A percentile compares a stretch with the other conserved stretches of the same genome.
Evolutionary conservation across 1,140 invertebrate genomes (phyloP).

Genomic region (Magallana gigas): DNA sequence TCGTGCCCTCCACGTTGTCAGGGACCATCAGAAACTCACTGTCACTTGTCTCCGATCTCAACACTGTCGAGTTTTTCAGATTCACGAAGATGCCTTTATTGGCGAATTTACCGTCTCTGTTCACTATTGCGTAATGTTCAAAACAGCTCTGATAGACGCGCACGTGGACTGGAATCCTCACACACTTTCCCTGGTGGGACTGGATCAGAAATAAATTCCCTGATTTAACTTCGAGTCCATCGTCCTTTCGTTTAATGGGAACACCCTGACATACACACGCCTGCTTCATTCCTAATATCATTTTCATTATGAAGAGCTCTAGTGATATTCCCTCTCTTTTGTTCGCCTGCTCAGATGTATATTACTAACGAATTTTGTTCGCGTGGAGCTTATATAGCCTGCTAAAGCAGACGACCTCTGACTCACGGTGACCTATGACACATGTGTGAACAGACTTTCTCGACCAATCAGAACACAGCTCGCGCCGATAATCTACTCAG

Average conservation of each 20-base stretch:
- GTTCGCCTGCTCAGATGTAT: too few species aligned
- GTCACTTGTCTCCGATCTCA: conserved; percentile 19
- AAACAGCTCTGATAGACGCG: conserved; percentile 52
- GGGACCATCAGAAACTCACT: conserved; percentile 46
- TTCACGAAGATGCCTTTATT: conserved; percentile 48
- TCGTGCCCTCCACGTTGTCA: conserved; percentile 48
- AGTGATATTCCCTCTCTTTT: too few species aligned
- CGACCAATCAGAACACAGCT: conserved; percentile 5
- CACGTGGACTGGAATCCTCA: conserved; percentile 42
- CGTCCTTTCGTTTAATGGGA: conserved; percentile 16
- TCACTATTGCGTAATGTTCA: conserved; percentile 54
- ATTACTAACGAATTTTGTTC: conserved; percentile 8
- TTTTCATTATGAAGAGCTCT: conserved; percentile 17
- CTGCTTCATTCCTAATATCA: conserved; percentile 52
- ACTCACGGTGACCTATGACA: conserved; percentile 18
- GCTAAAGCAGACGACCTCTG: neutral
- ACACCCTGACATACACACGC: neutral
- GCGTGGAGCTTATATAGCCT: conserved; percentile 6
- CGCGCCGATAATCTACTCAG: neutral
- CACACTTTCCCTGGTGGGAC: neutral
- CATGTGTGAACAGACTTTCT: neutral
- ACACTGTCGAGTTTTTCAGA: conserved; percentile 51
- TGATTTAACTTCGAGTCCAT: conserved; percentile 50
- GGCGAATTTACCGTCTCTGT: conserved; percentile 50
- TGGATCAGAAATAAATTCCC: conserved; percentile 49